These are phyloP conservation scores for Antheraea yamamai DNA, from an alignment of 2,888 invertebrate genomes.

Conservation along the genomic window DNA sequence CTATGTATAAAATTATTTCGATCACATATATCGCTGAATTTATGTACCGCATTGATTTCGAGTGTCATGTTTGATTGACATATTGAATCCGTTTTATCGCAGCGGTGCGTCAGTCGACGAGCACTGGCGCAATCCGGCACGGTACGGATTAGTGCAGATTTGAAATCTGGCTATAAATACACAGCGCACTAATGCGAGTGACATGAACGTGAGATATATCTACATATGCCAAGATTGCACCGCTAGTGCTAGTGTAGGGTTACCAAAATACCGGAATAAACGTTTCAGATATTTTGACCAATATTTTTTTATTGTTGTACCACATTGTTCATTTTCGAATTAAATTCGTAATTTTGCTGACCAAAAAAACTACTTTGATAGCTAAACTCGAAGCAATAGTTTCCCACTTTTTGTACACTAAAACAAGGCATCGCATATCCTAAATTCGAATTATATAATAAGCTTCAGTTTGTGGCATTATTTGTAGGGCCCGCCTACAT, in stretches of 20 bases:
- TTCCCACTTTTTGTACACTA: too few relatives aligned
- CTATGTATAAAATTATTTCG: background rate
- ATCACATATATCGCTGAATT: background rate
- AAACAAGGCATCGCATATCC: too few relatives aligned
- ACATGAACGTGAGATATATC: conserved; percentile 39
- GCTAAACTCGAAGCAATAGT: too few relatives aligned
- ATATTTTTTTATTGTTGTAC: too few relatives aligned
- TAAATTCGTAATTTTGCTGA: too few relatives aligned
- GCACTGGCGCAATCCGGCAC: conserved; percentile 36
- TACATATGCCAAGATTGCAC: conserved; percentile 27
- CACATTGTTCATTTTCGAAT: background rate
- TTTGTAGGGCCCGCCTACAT: too few relatives aligned
- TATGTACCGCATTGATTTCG: background rate
- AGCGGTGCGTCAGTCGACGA: conserved; percentile 23
- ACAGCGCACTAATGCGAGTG: conserved; percentile 50
- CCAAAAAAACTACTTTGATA: too few relatives aligned
- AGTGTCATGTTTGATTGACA: conserved; percentile 5
- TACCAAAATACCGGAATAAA: background rate
- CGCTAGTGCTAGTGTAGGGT: conserved; percentile 22
- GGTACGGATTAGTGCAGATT: conserved; percentile 44
- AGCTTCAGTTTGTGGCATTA: too few relatives aligned
- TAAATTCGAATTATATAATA: too few relatives aligned
- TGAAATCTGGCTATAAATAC: conserved; percentile 59
- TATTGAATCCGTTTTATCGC: conserved; percentile 5
- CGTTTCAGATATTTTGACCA: background rate